These are phyloP conservation scores for Furnarius figulus DNA, from an alignment of 2,113 vertebrate species.

Conservation along the genomic window DNA sequence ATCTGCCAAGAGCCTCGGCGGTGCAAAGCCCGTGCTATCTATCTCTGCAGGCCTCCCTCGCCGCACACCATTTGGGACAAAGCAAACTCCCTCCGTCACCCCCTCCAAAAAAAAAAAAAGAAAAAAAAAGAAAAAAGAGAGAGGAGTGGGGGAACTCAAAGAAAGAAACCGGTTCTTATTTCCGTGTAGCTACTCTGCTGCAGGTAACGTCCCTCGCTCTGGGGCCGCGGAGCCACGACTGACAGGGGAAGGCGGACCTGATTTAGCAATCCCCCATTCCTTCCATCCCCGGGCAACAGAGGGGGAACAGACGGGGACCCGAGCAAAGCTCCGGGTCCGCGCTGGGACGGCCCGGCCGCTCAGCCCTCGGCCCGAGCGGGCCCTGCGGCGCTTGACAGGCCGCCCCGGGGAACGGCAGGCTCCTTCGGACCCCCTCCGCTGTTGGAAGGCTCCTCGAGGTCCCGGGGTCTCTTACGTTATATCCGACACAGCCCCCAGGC, in stretches of 20 bases:
- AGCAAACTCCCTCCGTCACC: not conserved
- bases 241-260: constrained; percentile 78
- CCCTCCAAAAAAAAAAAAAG: not conserved
- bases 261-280: constrained; percentile 72
- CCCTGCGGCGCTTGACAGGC: not conserved
- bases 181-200: constrained; percentile 80
- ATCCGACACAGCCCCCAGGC: not conserved
- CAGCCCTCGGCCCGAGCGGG: not conserved
- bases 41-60: constrained; percentile 81
- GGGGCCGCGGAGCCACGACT: constrained; percentile 65
- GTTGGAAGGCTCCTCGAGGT: not conserved
- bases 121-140: not conserved
- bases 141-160: not conserved
- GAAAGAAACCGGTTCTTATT: constrained; percentile 81
- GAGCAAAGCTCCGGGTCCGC: not conserved
- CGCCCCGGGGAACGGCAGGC: not conserved
- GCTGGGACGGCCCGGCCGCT: not conserved
- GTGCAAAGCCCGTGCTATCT: constrained; percentile 76
- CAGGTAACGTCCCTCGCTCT: constrained; percentile 75
- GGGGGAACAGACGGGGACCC: not conserved
- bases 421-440: not conserved
- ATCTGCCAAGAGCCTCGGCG: constrained; percentile 13
- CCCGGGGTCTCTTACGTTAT: not conserved
- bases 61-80: constrained; percentile 50
- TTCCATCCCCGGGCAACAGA: constrained; percentile 65